Evolutionary conservation across 2,888 invertebrate genomes (phyloP), one percentile per base, ranked within the genome.

Genomic region (Cephus pulcher): DNA sequence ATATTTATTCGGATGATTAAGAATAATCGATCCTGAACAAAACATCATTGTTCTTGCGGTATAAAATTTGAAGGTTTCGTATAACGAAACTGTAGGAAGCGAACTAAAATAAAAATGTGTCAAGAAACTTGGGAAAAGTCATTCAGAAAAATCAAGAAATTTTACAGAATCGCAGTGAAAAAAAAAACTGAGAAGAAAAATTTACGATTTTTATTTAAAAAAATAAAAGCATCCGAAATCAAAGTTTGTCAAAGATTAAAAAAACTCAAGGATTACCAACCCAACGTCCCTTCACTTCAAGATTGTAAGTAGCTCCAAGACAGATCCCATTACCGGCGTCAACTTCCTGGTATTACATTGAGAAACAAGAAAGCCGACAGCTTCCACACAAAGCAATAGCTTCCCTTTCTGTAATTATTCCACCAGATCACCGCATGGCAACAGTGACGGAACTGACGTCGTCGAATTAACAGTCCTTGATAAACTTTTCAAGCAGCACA

Each of bases 251-350:
- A 56, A 23, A 83, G 84, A 86, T 86, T 85, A 23, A 84, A 82
- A 82, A 82, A 83, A 80, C 83, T 81, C 76, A 74, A 78, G 84
- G 85, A 86, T 86, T 84, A 84, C 79, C 78, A 9, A 56, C 6
- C 23, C 9, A 56, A 56, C 56, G 79, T 83, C 75, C 76, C 69
- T 80, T 83, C 81, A 82, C 77, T 85, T 84, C 83, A 84, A 85
- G 85, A 85, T 80, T 82, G 77, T 82, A 80, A 83, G 84, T 79
- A 84, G 83, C 83, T 83, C 23, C 81, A 79, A 76, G 80, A 79
- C 78, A 82, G 83, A 86, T 87, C 85, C 84, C 83, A 84, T 86
- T 87, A 86, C 85, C 76, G 23, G 81, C 82, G 82, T 82, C 84
- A 85, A 85, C 83, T 84, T 84, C 82, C 84, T 80, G 81, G 83